Evolutionary conservation across 1,140 invertebrate species (phyloP).

Genomic region (Eriosoma lanigerum): DNA sequence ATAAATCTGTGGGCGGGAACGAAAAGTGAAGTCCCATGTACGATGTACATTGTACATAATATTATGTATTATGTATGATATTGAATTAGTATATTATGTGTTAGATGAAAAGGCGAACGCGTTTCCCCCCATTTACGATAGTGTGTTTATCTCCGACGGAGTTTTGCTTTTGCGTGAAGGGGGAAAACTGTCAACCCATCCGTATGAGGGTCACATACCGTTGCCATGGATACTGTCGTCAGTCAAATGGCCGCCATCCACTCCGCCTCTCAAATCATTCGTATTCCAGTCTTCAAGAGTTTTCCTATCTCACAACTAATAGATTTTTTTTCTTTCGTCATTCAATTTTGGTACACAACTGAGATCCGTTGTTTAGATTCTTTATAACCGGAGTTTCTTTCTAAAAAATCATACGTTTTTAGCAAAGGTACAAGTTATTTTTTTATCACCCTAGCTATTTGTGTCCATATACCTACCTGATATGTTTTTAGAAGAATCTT

Average conservation of each 20-base stretch:
- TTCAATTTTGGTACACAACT: neutral
- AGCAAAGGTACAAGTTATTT: neutral
- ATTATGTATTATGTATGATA: neutral
- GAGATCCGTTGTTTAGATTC: neutral
- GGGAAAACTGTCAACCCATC: conserved; percentile 39
- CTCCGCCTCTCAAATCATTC: conserved; percentile 36
- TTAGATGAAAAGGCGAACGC: conserved; percentile 11
- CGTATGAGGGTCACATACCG: conserved; percentile 46
- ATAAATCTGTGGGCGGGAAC: conserved; percentile 33
- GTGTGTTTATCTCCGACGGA: conserved; percentile 21
- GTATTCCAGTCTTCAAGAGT: neutral
- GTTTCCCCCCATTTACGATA: conserved; percentile 12
- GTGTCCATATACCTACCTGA: too few relatives aligned
- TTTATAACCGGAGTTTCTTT: neutral
- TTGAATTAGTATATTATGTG: conserved; percentile 23
- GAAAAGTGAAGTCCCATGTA: neutral
- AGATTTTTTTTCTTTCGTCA: conserved; percentile 7
- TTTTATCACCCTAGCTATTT: too few relatives aligned
- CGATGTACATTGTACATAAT: neutral
- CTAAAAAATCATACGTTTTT: neutral
- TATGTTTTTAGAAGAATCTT: too few relatives aligned
- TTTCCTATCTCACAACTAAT: conserved; percentile 20
- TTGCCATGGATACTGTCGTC: conserved; percentile 42
- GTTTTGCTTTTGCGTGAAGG: conserved; percentile 10
- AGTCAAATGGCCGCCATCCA: conserved; percentile 50